Percentiles rank a stretch among this genome's conserved stretches.
phyloP scores from a whole-genome alignment of 2,888 invertebrate genomes.

The Callosobruchus maculatus region DNA sequence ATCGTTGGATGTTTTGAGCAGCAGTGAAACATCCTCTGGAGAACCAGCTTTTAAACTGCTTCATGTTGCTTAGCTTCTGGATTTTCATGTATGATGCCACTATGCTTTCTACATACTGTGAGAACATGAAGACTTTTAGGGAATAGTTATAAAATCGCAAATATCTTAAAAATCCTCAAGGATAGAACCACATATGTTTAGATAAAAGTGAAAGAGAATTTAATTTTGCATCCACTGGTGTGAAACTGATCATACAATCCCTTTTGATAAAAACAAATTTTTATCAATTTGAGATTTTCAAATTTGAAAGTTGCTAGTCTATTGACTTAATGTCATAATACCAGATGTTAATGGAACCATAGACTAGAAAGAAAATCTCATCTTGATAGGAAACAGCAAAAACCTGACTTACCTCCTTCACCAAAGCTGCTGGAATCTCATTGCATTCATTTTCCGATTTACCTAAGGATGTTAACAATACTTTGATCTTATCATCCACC shows the following conservation, averaged over 20 bases:
- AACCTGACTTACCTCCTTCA: constrained; percentile 61
- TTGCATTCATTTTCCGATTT: constrained; percentile 52
- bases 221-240: no score
- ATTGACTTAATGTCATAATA: no score
- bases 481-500: constrained; percentile 60
- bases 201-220: no score
- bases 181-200: no score
- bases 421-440: constrained; percentile 58
- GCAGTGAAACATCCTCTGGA: constrained; percentile 56
- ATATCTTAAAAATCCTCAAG: no score
- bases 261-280: no score
- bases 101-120: constrained; percentile 70
- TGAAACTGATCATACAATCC: no score
- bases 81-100: constrained; percentile 72
- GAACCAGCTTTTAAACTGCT: constrained; percentile 58
- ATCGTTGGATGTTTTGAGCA: constrained; percentile 56
- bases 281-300: no score
- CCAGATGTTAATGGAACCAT: no score
- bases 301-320: no score
- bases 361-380: neutral
- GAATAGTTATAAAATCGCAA: no score
- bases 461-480: constrained; percentile 58
- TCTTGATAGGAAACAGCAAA: no score
- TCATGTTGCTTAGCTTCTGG: constrained; percentile 56
- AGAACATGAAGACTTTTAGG: neutral